phyloP scores from a whole-genome alignment of 2,888 invertebrate species.

The Xiphydria camelus region DNA sequence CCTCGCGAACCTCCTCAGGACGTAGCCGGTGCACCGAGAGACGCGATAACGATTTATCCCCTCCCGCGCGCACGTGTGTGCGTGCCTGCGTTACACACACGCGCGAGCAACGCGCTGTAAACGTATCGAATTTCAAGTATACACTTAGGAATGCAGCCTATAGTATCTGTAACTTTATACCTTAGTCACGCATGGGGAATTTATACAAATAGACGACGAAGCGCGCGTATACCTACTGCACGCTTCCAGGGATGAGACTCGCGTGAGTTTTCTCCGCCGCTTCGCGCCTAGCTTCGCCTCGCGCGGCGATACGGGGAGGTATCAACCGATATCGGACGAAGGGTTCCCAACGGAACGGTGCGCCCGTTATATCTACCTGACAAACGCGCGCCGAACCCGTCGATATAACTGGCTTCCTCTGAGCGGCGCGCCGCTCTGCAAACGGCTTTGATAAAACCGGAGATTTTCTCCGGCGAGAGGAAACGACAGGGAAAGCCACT shows the following conservation, averaged over 20 bases:
- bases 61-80: constrained; percentile 2
- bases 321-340: too few relatives aligned
- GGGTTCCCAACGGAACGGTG: too few relatives aligned
- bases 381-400: not conserved
- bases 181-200: constrained; percentile 38
- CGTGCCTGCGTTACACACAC: constrained; percentile 7
- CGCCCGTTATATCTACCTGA: not conserved
- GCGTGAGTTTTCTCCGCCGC: too few relatives aligned
- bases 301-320: too few relatives aligned
- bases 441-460: constrained; percentile 20
- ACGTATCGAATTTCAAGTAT: constrained; percentile 45
- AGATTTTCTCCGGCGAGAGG: constrained; percentile 19
- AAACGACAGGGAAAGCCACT: constrained; percentile 30
- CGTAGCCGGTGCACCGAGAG: too few relatives aligned
- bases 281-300: too few relatives aligned
- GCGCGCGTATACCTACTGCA: constrained; percentile 1
- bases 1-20: too few relatives aligned
- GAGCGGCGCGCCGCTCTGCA: constrained; percentile 1
- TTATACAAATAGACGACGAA: constrained; percentile 4
- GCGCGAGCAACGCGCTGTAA: constrained; percentile 17
- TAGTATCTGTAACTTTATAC: constrained; percentile 42
- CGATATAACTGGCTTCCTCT: not conserved
- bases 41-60: not conserved
- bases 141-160: constrained; percentile 39
- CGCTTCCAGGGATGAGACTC: too few relatives aligned